These are phyloP conservation scores for Andrena trimmerana DNA, from an alignment of 2,888 invertebrate species.

Conservation along the genomic window DNA sequence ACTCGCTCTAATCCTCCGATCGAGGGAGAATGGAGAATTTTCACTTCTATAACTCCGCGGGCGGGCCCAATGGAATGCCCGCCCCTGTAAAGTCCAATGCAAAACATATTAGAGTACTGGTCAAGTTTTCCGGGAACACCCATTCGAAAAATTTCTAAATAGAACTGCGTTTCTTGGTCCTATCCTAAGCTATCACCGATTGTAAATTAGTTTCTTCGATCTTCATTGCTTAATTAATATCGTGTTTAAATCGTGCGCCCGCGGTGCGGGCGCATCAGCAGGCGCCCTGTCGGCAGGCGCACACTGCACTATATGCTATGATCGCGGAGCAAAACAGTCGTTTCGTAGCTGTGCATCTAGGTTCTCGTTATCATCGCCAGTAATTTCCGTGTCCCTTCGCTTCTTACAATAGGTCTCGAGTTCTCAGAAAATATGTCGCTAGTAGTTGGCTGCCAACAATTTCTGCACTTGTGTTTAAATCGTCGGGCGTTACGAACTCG, in stretches of 20 bases:
- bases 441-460: slow-evolving; percentile 43
- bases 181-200: slow-evolving; percentile 76
- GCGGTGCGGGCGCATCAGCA: slow-evolving; percentile 65
- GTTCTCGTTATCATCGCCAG: slow-evolving; percentile 16
- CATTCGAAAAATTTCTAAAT: slow-evolving; percentile 69
- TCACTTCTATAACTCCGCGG: slow-evolving; percentile 9
- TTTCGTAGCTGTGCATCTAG: slow-evolving; percentile 63
- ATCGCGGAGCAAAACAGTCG: slow-evolving; percentile 75
- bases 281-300: slow-evolving; percentile 69
- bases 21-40: slow-evolving; percentile 13
- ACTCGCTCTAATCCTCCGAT: slow-evolving; percentile 20
- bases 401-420: slow-evolving; percentile 42
- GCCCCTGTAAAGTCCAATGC: slow-evolving; percentile 41
- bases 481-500: slow-evolving; percentile 59
- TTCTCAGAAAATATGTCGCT: slow-evolving; percentile 56
- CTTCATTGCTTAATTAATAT: slow-evolving; percentile 80
- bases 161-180: slow-evolving; percentile 73
- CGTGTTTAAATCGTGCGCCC: slow-evolving; percentile 72
- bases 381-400: slow-evolving; percentile 17
- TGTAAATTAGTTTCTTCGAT: slow-evolving; percentile 77
- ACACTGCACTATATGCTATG: slow-evolving; percentile 69
- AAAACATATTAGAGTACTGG: slow-evolving; percentile 66
- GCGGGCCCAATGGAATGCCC: background rate
- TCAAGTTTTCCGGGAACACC: slow-evolving; percentile 67
- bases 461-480: slow-evolving; percentile 48